Evolutionary conservation across 2,888 invertebrate genomes (phyloP), one percentile per base, ranked within the genome.

Genomic region (Sinhomidia bicolor): DNA sequence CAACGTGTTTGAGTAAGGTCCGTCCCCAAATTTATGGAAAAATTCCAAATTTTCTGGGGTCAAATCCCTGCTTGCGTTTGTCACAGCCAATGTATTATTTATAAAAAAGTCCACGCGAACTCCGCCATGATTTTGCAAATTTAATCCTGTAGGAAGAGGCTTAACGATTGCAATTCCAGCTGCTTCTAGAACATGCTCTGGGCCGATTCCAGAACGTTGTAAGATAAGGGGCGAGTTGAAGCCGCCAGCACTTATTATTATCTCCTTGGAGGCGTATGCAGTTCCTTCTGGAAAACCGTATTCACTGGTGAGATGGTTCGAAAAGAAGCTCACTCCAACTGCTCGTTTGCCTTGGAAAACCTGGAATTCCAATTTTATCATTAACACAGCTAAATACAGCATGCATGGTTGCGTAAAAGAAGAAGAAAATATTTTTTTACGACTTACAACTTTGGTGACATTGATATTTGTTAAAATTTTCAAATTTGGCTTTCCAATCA

Each of bases 201-300:
- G 89, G 14, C 90, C 90, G 1, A 90, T 74, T 17, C 90, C 90
- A 2, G 90, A 90, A 9, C 81, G 80, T 80, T 89, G 65, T 0
- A 90, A 44, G n/a, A 90, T 6, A 23, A 74, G n/a, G 0, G 90
- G 51, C 9, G 89, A 68, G 14, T 68, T 79, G 23, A 79, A 86
- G 0, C 84, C 12, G 3, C 90, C 90, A 0, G 89, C 89, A 12
- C 81, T 65, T 0, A 90, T 0, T 12, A 90, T 89, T 17, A 90
- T 29, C 54, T 90, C 90, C 65, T 88, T 89, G 1, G 26, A n/a
- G 0, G 89, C 89, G 17, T 36, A 62, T 85, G n/a, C 26, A 7
- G 14, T 80, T n/a, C 1, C 17, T 57, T 6, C 1, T 57, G 57
- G 17, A 6, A 17, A 12, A 4, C n/a, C 14, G n/a, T 51, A 17